Evolutionary conservation across 2,888 invertebrate species (phyloP).

Genomic region (Drosophila monieri): DNA sequence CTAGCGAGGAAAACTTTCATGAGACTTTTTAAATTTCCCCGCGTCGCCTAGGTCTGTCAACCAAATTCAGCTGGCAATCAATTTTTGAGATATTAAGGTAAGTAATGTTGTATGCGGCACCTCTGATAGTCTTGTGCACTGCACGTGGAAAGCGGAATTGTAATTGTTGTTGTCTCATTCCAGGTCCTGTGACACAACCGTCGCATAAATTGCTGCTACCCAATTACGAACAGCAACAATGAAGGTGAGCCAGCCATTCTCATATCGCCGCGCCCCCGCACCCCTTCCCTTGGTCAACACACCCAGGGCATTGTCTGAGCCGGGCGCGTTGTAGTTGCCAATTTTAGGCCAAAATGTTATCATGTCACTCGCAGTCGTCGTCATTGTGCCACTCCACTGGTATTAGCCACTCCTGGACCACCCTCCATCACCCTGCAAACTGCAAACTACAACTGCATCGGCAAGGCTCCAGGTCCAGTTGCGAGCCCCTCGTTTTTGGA

Average conservation of each 20-base stretch:
- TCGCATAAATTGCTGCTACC: slow-evolving; percentile 79
- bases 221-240: slow-evolving; percentile 78
- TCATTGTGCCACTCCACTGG: slow-evolving; percentile 45
- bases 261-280: slow-evolving; percentile 9
- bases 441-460: neutral
- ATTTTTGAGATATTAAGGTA: neutral
- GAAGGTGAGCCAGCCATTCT: slow-evolving; percentile 22
- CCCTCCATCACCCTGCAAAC: neutral
- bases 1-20: too few species aligned
- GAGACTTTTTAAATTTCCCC: too few species aligned
- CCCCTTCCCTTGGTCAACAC: neutral
- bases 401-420: neutral
- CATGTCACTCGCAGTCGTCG: slow-evolving; percentile 77
- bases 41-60: too few species aligned
- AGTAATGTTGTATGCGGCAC: slow-evolving; percentile 5
- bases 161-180: slow-evolving; percentile 59
- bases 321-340: slow-evolving; percentile 69
- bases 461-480: slow-evolving; percentile 10
- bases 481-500: slow-evolving; percentile 51
- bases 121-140: slow-evolving; percentile 34
- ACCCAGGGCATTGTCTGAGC: slow-evolving; percentile 32
- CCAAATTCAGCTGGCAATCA: too few species aligned
- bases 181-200: slow-evolving; percentile 11
- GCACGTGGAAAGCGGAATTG: slow-evolving; percentile 64
- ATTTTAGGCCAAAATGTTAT: slow-evolving; percentile 80